Base-by-base conservation (phyloP, 2,797 vertebrate species). In the Odontamblyopus lacepedii region DNA sequence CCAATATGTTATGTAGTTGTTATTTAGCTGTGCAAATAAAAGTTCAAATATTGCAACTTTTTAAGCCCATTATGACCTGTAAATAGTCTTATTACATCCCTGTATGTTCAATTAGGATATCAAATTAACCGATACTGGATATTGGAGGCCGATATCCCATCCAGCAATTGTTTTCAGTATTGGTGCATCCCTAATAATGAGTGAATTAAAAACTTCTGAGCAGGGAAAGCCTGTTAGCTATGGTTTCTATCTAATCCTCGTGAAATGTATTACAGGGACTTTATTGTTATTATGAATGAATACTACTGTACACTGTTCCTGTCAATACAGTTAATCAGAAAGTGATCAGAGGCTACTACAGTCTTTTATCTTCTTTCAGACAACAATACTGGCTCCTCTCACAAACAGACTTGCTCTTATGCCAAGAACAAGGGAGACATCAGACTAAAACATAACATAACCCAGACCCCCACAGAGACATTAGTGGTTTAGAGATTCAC, bases 391-490 rank as follows among this genome's bases (percentile, higher is more conserved):
- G 70, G 72, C 79, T 83, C 81, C 80, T 66, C 74, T 62, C 8
- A 69, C 44, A 13, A 78, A 80, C 83, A 87, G 87, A 85, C 84
- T 72, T 76, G 83, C 86, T 86, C 82, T 87, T 66, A 77, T 80
- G 78, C 69, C 44, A 48, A 48, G 48, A 78, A 85, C 78, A 15
- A 29, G 83, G 63, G 76, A 80, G 80, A 84, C 78, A 84, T 89
- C 89, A 89, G 78, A 77, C 64, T 48, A 67, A n/a, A 78, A 83
- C 80, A 82, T 85, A 78, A 85, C 88, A 88, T 87, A 77, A 78
- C 87, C 78, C 82, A 67, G 85, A 78, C 86, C 71, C 81, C 78
- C 75, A 74, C 63, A 29, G 70, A 84, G 77, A 85, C 88, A 82
- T 77, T 67, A 63, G 83, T 56, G 80, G 79, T 72, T 88, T 78